A percentile compares a stretch with the other conserved stretches of the same genome.
Conservation (phyloP, 2,113 vertebrate species). For the Psettodes erumei region DNA sequence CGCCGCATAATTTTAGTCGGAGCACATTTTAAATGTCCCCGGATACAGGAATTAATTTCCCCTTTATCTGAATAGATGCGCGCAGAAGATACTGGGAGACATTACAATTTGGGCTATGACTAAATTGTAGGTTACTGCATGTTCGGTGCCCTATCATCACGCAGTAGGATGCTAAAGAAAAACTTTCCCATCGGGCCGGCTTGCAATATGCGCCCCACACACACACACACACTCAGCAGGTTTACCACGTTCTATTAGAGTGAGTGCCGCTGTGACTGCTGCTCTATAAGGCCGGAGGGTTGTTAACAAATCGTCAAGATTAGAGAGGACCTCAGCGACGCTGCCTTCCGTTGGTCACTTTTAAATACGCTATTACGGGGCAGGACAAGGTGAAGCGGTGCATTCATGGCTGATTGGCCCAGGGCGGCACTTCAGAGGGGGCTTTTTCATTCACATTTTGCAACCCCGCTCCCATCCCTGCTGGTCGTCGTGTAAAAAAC, state of each 20-base stretch:
- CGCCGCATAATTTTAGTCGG: slow-evolving; percentile 28
- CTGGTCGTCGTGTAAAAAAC: slow-evolving; percentile 36
- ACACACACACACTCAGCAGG: too few relatives aligned
- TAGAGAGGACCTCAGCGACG: slow-evolving; percentile 11
- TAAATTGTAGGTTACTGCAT: neutral
- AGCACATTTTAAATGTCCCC: slow-evolving; percentile 50
- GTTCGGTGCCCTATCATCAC: neutral
- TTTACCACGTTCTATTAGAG: slow-evolving; percentile 11
- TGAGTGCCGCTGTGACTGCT: slow-evolving; percentile 8
- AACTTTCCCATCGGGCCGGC: slow-evolving; percentile 11
- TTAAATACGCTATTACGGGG: slow-evolving; percentile 14
- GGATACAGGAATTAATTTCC: slow-evolving; percentile 2
- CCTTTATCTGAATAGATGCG: slow-evolving; percentile 48
- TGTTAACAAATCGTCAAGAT: slow-evolving; percentile 33
- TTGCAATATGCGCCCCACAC: slow-evolving; percentile 7
- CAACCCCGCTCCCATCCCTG: slow-evolving; percentile 7
- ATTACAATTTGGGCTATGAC: slow-evolving; percentile 18
- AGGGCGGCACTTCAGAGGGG: neutral
- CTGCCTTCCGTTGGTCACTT: slow-evolving; percentile 18
- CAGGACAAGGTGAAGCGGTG: slow-evolving; percentile 13
- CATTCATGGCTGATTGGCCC: slow-evolving; percentile 3
- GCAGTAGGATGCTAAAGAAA: neutral
- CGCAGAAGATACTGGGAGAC: slow-evolving; percentile 15
- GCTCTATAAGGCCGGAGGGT: slow-evolving; percentile 6
- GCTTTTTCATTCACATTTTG: slow-evolving; percentile 8